Evolutionary conservation across 53 echinoderm and acorn worm genomes (phyloP).

Genomic region (Pentamera pediparva): DNA sequence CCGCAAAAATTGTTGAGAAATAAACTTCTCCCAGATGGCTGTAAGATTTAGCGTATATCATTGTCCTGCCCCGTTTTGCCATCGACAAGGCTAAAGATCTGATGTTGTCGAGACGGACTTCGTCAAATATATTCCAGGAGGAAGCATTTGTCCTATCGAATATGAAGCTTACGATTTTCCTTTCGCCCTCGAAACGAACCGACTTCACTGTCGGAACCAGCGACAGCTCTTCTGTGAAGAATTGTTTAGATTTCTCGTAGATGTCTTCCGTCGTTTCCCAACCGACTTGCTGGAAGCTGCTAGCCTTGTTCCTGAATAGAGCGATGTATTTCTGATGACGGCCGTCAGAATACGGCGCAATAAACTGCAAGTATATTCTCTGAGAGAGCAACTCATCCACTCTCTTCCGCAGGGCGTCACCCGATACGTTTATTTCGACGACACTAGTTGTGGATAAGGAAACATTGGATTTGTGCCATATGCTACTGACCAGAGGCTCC

Average conservation of each 20-base stretch:
- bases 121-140: slow-evolving; percentile 63
- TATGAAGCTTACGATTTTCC: slow-evolving; percentile 55
- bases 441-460: no score
- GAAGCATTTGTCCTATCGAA: slow-evolving; percentile 45
- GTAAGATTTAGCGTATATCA: slow-evolving; percentile 72
- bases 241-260: slow-evolving; percentile 26
- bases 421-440: not conserved
- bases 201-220: slow-evolving; percentile 60
- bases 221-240: slow-evolving; percentile 18
- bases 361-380: not conserved
- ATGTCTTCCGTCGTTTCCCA: slow-evolving; percentile 34
- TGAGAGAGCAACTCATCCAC: not conserved
- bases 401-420: not conserved
- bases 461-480: slow-evolving; percentile 13
- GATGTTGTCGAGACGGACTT: slow-evolving; percentile 54
- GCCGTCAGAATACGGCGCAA: slow-evolving; percentile 1
- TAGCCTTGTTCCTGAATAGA: slow-evolving; percentile 27
- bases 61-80: slow-evolving; percentile 53
- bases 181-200: slow-evolving; percentile 43
- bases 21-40: slow-evolving; percentile 36
- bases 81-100: slow-evolving; percentile 55
- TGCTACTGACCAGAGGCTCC: slow-evolving; percentile 55
- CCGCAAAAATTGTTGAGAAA: slow-evolving; percentile 80
- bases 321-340: slow-evolving; percentile 51
- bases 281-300: slow-evolving; percentile 16